A percentile compares a stretch with the other conserved stretches of the same genome.
phyloP scores from a whole-genome alignment of 2,113 vertebrate genomes.

The Peucedramus taeniatus region DNA sequence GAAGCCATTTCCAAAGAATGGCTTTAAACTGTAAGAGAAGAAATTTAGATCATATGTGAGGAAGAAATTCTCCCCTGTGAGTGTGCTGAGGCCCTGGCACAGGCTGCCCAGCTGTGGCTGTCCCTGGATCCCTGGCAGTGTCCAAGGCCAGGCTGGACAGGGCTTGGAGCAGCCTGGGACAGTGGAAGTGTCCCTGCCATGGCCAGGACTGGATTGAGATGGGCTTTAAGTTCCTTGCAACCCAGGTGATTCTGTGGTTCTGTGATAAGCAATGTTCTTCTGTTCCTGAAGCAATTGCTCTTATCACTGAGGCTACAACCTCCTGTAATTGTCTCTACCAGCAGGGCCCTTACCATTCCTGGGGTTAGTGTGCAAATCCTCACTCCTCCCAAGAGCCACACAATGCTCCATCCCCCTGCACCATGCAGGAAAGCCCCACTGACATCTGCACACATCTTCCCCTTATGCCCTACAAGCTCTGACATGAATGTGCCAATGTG shows the following conservation, averaged over 20 bases:
- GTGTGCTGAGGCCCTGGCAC: rapidly evolving
- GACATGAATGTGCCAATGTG: background rate
- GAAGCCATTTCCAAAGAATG: too few relatives aligned
- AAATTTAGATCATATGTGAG: background rate
- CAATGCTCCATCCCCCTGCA: background rate
- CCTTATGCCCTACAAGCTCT: background rate
- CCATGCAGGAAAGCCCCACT: background rate
- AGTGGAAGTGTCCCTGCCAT: background rate
- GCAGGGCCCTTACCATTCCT: background rate
- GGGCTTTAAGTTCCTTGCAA: background rate
- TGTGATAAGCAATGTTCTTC: background rate
- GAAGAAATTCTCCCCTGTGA: background rate
- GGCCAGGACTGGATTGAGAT: background rate
- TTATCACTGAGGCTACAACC: background rate
- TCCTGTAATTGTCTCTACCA: background rate
- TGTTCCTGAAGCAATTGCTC: background rate
- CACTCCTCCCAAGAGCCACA: background rate
- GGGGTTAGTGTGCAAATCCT: background rate
- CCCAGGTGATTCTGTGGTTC: background rate
- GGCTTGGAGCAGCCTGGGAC: background rate
- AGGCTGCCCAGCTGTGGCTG: background rate
- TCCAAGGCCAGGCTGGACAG: rapidly evolving
- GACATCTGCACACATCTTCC: background rate
- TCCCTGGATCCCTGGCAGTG: background rate
- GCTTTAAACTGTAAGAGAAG: background rate